Conservation (phyloP, 2,113 vertebrate genomes). For the Connochaetes taurinus region DNA sequence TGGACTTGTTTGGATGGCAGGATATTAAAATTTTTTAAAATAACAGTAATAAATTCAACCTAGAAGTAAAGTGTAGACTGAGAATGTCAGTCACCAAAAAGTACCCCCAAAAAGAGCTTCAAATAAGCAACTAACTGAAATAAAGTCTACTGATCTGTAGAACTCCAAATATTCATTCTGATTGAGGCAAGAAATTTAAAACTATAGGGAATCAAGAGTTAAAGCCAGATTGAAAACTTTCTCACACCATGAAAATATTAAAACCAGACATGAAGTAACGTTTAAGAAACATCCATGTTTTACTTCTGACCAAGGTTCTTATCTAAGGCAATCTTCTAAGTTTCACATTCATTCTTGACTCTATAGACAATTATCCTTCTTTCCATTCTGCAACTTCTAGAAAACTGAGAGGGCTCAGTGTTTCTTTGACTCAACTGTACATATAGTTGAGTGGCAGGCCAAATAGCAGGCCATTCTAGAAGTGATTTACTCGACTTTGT, state of each 20-base stretch:
- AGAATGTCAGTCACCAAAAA: neutral
- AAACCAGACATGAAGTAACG: neutral
- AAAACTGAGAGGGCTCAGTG: neutral
- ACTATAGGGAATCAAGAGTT: neutral
- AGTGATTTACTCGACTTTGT: neutral
- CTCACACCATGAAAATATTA: neutral
- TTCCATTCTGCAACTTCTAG: neutral
- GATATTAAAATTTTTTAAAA: neutral
- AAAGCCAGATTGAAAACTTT: neutral
- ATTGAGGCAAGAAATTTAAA: neutral
- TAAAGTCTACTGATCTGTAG: neutral
- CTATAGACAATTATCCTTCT: neutral
- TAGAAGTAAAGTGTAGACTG: neutral
- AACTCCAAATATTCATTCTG: neutral
- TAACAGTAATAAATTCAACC: neutral
- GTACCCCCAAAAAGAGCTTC: neutral
- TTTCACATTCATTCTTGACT: neutral
- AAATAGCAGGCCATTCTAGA: neutral
- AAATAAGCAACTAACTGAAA: neutral
- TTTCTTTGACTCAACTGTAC: neutral
- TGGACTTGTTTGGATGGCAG: neutral
- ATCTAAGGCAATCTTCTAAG: neutral
- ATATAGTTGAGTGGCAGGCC: neutral
- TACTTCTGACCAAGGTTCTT: neutral
- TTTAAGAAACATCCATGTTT: neutral